A percentile compares a stretch with the other conserved stretches of the same genome.
Evolutionary conservation across 2,797 vertebrate genomes (phyloP).

Genomic region (Epinephelus awoara): DNA sequence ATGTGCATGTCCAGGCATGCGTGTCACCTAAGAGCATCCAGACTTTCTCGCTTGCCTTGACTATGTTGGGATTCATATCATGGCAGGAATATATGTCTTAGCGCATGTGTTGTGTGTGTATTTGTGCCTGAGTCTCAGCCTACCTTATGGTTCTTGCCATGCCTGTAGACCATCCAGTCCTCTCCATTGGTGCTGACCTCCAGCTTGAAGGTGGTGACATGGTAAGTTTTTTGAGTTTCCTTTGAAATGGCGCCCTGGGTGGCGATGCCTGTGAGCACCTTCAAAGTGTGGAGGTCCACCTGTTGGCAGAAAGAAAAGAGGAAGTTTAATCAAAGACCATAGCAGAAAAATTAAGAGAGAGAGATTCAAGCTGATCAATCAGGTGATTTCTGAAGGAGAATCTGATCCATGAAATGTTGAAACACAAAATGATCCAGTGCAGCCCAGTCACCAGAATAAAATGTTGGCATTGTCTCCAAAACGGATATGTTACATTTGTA

Average conservation of each 20-base stretch:
- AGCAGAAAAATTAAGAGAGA: background rate
- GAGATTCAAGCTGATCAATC: background rate
- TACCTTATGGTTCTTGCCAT: slow-evolving; percentile 99
- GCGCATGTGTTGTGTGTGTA: slow-evolving; percentile 12
- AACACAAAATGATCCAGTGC: background rate
- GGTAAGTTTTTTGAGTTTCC: slow-evolving; percentile 94
- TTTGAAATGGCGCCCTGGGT: slow-evolving; percentile 97
- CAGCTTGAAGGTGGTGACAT: slow-evolving; percentile 95
- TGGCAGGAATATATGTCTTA: background rate
- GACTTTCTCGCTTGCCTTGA: slow-evolving; percentile 11
- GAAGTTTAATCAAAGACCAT: background rate
- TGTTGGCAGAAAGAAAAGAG: slow-evolving; percentile 35
- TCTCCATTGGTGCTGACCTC: slow-evolving; percentile 99
- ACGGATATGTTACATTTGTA: too few species aligned
- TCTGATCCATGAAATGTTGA: background rate
- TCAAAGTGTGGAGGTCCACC: slow-evolving; percentile 88
- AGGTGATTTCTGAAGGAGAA: background rate
- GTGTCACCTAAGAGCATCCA: slow-evolving; percentile 47
- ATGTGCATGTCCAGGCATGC: slow-evolving; percentile 40
- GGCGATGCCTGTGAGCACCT: slow-evolving; percentile 94
- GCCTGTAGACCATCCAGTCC: slow-evolving; percentile 99
- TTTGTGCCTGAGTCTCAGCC: slow-evolving; percentile 20
- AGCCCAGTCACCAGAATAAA: too few species aligned
- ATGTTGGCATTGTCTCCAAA: too few species aligned
- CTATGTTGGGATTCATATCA: background rate